phyloP scores from a whole-genome alignment of 2,797 vertebrate genomes.

The Lindbergichthys nudifrons region DNA sequence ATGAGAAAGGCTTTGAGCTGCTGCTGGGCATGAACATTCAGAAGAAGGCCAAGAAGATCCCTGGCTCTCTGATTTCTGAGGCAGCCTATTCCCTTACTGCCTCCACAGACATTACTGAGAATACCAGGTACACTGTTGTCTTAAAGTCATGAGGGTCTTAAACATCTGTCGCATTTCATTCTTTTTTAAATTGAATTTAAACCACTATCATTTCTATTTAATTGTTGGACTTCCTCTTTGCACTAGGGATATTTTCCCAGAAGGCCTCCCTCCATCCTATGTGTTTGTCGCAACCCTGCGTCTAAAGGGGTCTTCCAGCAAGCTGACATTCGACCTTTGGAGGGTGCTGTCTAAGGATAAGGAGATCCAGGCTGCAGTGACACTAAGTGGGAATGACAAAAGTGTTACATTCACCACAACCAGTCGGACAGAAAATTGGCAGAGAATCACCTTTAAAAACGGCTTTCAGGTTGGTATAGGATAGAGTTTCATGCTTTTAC shows the following conservation, averaged over 20 bases:
- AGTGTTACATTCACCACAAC: conserved; percentile 82
- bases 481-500: not conserved
- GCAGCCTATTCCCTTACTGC: conserved; percentile 76
- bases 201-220: not conserved
- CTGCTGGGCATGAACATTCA: conserved; percentile 85
- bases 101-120: conserved; percentile 82
- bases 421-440: conserved; percentile 62
- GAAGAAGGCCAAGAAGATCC: conserved; percentile 80
- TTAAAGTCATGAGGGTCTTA: not conserved
- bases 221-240: not conserved
- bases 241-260: conserved; percentile 86
- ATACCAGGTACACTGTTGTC: conserved; percentile 76
- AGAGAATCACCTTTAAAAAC: conserved; percentile 72
- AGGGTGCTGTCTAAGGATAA: conserved; percentile 83
- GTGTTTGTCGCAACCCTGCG: conserved; percentile 87
- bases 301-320: conserved; percentile 69
- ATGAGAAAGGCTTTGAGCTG: conserved; percentile 89
- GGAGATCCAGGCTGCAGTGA: conserved; percentile 82
- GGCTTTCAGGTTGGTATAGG: conserved; percentile 78
- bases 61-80: conserved; percentile 83
- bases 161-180: not conserved
- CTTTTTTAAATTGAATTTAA: not conserved
- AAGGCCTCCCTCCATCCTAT: conserved; percentile 88
- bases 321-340: conserved; percentile 84
- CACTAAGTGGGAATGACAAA: conserved; percentile 77